These are phyloP conservation scores for Chalcosyrphus nemorum DNA, from an alignment of 2,888 invertebrate species.

Conservation along the genomic window DNA sequence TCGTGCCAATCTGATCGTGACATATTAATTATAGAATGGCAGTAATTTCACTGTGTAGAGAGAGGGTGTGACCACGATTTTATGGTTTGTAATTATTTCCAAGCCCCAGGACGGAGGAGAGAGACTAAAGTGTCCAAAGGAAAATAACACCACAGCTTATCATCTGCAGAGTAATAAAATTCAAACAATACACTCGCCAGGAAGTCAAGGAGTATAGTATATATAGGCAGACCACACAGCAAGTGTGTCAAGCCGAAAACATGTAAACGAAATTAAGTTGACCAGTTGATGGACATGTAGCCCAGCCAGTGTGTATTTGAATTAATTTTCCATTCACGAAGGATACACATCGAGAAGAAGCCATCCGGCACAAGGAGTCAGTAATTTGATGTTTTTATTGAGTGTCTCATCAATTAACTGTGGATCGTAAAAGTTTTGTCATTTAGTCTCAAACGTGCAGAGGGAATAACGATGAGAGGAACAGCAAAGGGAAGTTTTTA, in stretches of 20 bases:
- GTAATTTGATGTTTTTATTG: not conserved
- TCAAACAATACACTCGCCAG: not conserved
- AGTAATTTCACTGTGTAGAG: not conserved
- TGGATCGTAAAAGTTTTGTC: not conserved
- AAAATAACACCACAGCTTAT: not conserved
- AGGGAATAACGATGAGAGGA: too few relatives aligned
- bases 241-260: not conserved
- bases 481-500: too few relatives aligned
- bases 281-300: not conserved
- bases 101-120: not conserved
- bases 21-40: not conserved
- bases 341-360: not conserved
- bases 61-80: not conserved
- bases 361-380: not conserved
- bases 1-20: not conserved
- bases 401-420: not conserved
- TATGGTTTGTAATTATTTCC: not conserved
- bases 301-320: not conserved
- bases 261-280: not conserved
- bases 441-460: too few relatives aligned
- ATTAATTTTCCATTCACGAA: not conserved
- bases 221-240: not conserved
- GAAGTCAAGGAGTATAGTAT: too few relatives aligned
- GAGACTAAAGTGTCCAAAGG: not conserved
- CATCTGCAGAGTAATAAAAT: not conserved